Evolutionary conservation across 2,113 vertebrate genomes (phyloP).

Genomic region (Hydrolagus affinis): DNA sequence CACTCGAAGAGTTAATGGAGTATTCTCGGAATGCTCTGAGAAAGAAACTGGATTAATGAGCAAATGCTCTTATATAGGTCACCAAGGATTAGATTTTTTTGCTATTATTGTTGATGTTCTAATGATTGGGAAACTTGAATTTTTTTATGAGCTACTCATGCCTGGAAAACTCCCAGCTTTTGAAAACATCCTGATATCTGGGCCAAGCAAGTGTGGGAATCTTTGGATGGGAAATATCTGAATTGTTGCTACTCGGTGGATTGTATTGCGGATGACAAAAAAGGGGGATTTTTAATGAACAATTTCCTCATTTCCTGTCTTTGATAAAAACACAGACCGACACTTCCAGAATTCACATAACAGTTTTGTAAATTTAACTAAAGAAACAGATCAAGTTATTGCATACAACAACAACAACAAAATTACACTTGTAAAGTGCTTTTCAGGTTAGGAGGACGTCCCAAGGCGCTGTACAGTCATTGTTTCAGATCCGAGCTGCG

Average conservation of each 20-base stretch:
- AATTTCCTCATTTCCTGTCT: constrained; percentile 10
- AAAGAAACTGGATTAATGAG: constrained; percentile 23
- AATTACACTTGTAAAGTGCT: no score
- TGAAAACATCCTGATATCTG: constrained; percentile 22
- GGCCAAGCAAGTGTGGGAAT: constrained; percentile 30
- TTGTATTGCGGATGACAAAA: constrained; percentile 12
- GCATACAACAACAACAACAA: no score
- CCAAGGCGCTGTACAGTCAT: no score
- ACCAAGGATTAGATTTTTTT: constrained; percentile 25
- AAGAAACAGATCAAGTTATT: background rate
- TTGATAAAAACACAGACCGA: background rate
- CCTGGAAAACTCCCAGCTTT: constrained; percentile 15
- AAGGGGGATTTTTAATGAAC: background rate
- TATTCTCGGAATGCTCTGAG: constrained; percentile 16
- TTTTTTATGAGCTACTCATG: background rate
- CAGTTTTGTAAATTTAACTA: background rate
- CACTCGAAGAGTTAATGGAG: background rate
- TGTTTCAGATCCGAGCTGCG: no score
- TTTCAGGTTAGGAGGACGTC: no score
- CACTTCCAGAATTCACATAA: background rate
- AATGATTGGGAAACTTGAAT: constrained; percentile 21
- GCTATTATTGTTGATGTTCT: constrained; percentile 26
- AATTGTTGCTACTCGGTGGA: constrained; percentile 22
- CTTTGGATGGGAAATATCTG: constrained; percentile 18
- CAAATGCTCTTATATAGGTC: constrained; percentile 16